Percentiles rank a stretch among this genome's conserved stretches.
phyloP scores from a whole-genome alignment of 2,113 vertebrate genomes.

The Lutjanus erythropterus region DNA sequence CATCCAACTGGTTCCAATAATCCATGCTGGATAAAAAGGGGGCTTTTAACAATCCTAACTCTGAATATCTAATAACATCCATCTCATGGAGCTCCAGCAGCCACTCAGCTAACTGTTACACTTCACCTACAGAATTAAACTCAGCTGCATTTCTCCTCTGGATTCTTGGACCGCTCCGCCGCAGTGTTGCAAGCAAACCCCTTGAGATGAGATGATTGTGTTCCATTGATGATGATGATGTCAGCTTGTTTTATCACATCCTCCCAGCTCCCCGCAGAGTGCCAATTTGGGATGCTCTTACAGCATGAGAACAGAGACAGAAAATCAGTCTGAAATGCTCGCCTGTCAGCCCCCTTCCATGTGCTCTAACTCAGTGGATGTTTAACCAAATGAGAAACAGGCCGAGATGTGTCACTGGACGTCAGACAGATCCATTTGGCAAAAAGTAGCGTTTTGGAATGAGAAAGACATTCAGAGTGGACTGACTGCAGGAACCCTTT shows the following conservation, averaged over 20 bases:
- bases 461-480: not conserved
- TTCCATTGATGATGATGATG: conserved; percentile 40
- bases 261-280: conserved; percentile 10
- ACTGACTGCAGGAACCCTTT: not conserved
- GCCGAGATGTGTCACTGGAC: not conserved
- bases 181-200: conserved; percentile 20
- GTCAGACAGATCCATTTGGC: conserved; percentile 22
- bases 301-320: conserved; percentile 15
- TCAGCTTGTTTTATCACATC: conserved; percentile 35
- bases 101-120: conserved; percentile 2
- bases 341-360: conserved; percentile 6
- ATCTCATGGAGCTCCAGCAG: conserved; percentile 29
- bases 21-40: conserved; percentile 12
- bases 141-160: conserved; percentile 18
- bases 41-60: conserved; percentile 40
- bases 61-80: conserved; percentile 47
- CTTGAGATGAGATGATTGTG: conserved; percentile 25
- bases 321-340: conserved; percentile 13
- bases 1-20: conserved; percentile 63
- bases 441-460: not conserved
- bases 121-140: not conserved
- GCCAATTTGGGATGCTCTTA: conserved; percentile 37
- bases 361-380: conserved; percentile 1
- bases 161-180: conserved; percentile 19
- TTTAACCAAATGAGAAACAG: conserved; percentile 37